Percentiles rank a stretch among this genome's conserved stretches.
These are phyloP conservation scores for Tenualosa thibaudeaui DNA, from an alignment of 2,797 vertebrate genomes.

Conservation along the genomic window DNA sequence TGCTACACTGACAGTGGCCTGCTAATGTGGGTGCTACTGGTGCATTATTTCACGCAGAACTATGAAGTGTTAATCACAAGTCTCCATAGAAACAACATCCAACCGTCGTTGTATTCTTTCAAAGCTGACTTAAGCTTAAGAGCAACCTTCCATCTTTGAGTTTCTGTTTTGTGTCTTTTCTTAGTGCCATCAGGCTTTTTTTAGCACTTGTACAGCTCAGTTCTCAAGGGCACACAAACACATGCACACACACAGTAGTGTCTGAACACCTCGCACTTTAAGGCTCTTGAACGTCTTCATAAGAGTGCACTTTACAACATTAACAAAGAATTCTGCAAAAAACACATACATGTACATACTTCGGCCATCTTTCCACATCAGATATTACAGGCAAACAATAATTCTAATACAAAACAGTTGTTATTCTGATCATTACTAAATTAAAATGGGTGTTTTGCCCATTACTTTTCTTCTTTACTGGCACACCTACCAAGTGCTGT, in stretches of 20 bases:
- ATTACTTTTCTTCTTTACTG: not conserved
- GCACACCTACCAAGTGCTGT: not conserved
- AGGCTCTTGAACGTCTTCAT: not conserved
- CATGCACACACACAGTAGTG: not conserved
- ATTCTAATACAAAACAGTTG: not conserved
- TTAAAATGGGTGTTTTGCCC: not conserved
- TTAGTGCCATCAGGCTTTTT: not conserved
- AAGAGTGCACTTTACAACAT: slow-evolving; percentile 11
- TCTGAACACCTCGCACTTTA: not conserved
- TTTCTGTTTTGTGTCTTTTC: not conserved
- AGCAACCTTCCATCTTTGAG: not conserved
- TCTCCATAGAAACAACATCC: not conserved
- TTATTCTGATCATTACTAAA: not conserved
- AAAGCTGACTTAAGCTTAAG: not conserved
- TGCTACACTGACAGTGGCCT: not conserved
- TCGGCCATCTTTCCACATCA: not conserved
- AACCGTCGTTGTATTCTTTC: not conserved
- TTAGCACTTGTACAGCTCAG: not conserved
- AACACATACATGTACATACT: slow-evolving; percentile 5
- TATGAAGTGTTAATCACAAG: not conserved
- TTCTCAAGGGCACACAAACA: not conserved
- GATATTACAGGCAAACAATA: not conserved
- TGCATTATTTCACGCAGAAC: not conserved
- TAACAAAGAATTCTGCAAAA: not conserved
- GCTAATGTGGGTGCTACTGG: not conserved